A percentile compares a stretch with the other conserved stretches of the same genome.
These are phyloP conservation scores for Otocyon megalotis DNA, from an alignment of 2,113 vertebrate genomes.

Conservation along the genomic window DNA sequence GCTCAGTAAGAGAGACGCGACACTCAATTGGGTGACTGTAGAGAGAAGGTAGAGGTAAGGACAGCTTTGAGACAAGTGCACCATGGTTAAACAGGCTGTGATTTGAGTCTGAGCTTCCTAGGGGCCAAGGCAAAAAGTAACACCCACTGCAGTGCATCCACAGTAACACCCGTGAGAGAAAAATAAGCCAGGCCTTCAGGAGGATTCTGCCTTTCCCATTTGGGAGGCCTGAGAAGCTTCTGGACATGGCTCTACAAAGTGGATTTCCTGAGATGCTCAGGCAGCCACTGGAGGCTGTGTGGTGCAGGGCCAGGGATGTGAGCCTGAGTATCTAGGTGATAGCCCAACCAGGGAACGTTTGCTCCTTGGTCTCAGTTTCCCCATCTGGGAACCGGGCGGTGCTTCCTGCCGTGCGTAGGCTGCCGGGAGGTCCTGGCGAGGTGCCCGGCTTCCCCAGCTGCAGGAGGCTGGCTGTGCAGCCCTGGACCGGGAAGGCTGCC, in stretches of 20 bases:
- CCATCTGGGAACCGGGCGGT: neutral
- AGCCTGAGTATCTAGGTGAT: neutral
- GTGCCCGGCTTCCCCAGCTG: neutral
- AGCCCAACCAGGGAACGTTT: fast-evolving
- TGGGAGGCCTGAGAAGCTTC: neutral
- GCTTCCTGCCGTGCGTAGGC: neutral
- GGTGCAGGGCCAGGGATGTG: fast-evolving
- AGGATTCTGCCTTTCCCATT: fast-evolving
- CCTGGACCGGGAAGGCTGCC: fast-evolving
- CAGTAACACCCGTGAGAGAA: neutral
- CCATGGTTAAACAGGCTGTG: too few species aligned
- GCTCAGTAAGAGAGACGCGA: neutral
- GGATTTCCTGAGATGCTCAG: neutral
- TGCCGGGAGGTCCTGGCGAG: neutral
- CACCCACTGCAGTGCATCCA: fast-evolving
- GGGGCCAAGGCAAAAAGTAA: slow-evolving; percentile 29
- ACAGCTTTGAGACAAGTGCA: fast-evolving
- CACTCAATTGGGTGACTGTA: fast-evolving
- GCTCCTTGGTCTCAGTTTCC: neutral
- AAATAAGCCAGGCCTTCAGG: neutral
- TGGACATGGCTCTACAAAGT: fast-evolving
- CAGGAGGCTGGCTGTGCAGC: neutral
- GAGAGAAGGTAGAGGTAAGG: neutral
- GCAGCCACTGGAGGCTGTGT: fast-evolving
- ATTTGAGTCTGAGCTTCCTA: slow-evolving; percentile 37